Evolutionary conservation across 2,888 invertebrate genomes (phyloP).

Genomic region (Ennomos erosarius): DNA sequence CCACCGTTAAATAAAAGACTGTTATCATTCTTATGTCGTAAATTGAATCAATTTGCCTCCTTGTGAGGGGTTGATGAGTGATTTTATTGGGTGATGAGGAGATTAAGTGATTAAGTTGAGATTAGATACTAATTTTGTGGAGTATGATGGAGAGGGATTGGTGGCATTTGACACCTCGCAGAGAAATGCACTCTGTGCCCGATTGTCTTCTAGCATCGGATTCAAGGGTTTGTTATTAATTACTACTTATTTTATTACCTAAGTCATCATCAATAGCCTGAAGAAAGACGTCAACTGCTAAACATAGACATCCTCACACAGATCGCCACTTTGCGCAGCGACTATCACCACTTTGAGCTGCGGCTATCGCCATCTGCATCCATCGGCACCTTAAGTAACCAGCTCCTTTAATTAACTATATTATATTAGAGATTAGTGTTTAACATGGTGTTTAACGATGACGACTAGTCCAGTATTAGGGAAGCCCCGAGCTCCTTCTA

Average conservation of each 20-base stretch:
- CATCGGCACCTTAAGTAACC: no score
- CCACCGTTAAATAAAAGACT: conserved; percentile 15
- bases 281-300: no score
- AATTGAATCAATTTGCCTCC: conserved; percentile 20
- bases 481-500: no score
- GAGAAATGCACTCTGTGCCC: conserved; percentile 73
- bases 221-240: conserved; percentile 82
- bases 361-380: no score
- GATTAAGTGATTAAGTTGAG: conserved; percentile 10
- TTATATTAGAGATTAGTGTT: no score
- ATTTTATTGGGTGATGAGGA: conserved; percentile 19
- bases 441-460: no score
- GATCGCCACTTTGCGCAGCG: no score
- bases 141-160: conserved; percentile 77
- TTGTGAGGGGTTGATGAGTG: conserved; percentile 4
- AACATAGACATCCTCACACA: no score
- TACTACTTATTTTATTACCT: not conserved
- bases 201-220: conserved; percentile 86
- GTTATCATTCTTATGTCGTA: conserved; percentile 12
- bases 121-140: not conserved
- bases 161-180: conserved; percentile 81
- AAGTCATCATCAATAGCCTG: no score
- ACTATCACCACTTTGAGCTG: no score
- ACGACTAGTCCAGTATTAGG: no score
- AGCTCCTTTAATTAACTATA: no score